A percentile compares a stretch with the other conserved stretches of the same genome.
These are phyloP conservation scores for Anser cygnoides DNA, from an alignment of 2,113 vertebrate species.

Conservation along the genomic window DNA sequence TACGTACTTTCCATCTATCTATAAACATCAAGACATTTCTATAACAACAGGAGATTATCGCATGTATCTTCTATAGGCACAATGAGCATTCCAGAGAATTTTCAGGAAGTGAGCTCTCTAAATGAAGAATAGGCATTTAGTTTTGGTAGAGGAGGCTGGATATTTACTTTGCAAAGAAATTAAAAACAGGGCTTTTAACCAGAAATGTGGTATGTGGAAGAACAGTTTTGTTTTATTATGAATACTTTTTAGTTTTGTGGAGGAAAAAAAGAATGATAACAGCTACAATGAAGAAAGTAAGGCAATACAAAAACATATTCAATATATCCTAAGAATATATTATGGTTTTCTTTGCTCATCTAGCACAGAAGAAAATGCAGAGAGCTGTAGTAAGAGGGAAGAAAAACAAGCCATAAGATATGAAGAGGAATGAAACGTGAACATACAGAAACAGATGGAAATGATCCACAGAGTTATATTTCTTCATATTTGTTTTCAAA, in stretches of 20 bases:
- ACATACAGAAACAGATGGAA: constrained; percentile 41
- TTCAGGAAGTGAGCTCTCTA: background rate
- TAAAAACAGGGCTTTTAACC: constrained; percentile 39
- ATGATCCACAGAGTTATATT: constrained; percentile 11
- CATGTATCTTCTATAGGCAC: background rate
- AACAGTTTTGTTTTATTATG: constrained; percentile 15
- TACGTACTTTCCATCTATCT: background rate
- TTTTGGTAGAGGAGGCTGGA: constrained; percentile 1
- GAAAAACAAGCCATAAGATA: constrained; percentile 12
- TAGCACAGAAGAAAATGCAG: background rate
- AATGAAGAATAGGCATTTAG: constrained; percentile 8
- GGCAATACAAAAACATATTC: background rate
- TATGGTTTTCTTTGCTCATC: constrained; percentile 12
- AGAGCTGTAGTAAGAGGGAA: background rate
- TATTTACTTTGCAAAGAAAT: constrained; percentile 54
- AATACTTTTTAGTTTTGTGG: constrained; percentile 10
- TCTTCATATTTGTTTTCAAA: constrained; percentile 1
- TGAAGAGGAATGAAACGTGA: background rate
- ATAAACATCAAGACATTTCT: background rate
- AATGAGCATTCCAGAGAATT: background rate
- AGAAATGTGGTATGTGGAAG: constrained; percentile 10
- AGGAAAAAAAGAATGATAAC: constrained; percentile 30
- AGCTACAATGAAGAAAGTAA: constrained; percentile 20
- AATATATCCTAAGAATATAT: background rate
- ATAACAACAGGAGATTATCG: background rate